These are phyloP conservation scores for Coelopa pilipes DNA, from an alignment of 2,888 invertebrate species.

Conservation along the genomic window DNA sequence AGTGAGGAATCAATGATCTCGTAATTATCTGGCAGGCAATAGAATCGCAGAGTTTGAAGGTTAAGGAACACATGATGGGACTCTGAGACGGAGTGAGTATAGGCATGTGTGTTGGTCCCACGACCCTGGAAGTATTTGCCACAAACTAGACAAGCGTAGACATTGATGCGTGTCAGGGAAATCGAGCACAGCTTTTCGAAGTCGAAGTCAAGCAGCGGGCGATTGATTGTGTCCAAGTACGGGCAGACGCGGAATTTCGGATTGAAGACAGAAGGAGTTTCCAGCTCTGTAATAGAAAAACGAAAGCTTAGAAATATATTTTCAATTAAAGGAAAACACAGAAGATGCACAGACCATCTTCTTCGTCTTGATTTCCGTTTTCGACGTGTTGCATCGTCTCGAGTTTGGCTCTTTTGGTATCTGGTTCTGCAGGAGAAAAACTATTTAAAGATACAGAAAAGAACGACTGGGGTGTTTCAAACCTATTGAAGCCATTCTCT, in stretches of 20 bases:
- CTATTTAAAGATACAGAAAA: too few relatives aligned
- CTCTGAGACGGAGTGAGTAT: conserved; percentile 98
- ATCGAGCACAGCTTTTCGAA: conserved; percentile 99
- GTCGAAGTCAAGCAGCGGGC: conserved; percentile 97
- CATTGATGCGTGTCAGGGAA: conserved; percentile 97
- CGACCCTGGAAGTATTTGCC: conserved; percentile 98
- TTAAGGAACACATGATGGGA: conserved; percentile 98
- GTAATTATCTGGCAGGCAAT: conserved; percentile 99
- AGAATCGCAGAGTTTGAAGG: conserved; percentile 95
- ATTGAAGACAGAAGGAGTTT: conserved; percentile 66
- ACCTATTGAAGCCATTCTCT: conserved; percentile 14
- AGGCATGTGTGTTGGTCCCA: conserved; percentile 98
- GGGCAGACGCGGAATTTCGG: conserved; percentile 81
- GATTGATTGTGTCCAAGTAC: conserved; percentile 97
- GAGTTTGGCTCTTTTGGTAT: conserved; percentile 40
- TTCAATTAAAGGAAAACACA: not conserved
- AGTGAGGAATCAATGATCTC: conserved; percentile 97
- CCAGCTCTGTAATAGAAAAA: conserved; percentile 44
- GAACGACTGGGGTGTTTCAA: not conserved
- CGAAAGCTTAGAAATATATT: not conserved
- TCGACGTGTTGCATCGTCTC: conserved; percentile 1
- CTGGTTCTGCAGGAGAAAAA: conserved; percentile 27
- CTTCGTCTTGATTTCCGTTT: conserved; percentile 35
- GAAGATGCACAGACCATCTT: conserved; percentile 43
- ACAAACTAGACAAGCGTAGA: conserved; percentile 98